These are phyloP conservation scores for Shinisaurus crocodilurus DNA, from an alignment of 2,113 vertebrate genomes.

Conservation along the genomic window DNA sequence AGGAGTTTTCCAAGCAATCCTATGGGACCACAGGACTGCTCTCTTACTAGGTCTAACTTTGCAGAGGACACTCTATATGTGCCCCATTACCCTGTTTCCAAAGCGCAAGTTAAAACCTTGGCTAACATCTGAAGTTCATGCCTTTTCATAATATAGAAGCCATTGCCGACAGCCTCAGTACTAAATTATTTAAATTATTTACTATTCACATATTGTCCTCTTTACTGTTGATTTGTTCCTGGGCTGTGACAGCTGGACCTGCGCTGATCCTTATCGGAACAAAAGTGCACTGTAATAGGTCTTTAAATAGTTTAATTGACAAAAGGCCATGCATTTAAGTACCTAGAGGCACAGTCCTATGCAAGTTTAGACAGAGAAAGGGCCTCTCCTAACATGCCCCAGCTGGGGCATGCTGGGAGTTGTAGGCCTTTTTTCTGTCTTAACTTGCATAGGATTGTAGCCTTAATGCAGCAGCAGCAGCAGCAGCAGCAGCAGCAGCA, in stretches of 20 bases:
- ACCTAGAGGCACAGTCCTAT: background rate
- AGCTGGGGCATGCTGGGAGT: too few relatives aligned
- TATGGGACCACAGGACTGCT: too few relatives aligned
- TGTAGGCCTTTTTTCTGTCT: too few relatives aligned
- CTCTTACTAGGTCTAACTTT: background rate
- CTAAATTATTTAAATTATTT: background rate
- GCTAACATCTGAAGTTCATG: background rate
- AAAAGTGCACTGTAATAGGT: background rate
- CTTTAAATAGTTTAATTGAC: background rate
- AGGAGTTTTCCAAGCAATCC: too few relatives aligned
- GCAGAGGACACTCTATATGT: accelerated
- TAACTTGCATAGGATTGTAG: too few relatives aligned
- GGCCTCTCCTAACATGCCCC: too few relatives aligned
- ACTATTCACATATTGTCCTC: background rate
- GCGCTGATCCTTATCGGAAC: background rate
- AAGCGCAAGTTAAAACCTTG: background rate
- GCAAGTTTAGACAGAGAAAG: too few relatives aligned
- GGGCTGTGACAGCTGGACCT: background rate
- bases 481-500: too few relatives aligned
- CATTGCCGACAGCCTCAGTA: background rate
- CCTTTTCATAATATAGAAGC: background rate
- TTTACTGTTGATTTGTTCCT: background rate
- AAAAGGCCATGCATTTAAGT: background rate
- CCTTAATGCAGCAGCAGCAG: too few relatives aligned
- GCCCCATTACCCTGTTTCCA: background rate